A percentile compares a stretch with the other conserved stretches of the same genome.
Conservation (phyloP, 1,140 invertebrate genomes). For the Matsumurasca onukii region DNA sequence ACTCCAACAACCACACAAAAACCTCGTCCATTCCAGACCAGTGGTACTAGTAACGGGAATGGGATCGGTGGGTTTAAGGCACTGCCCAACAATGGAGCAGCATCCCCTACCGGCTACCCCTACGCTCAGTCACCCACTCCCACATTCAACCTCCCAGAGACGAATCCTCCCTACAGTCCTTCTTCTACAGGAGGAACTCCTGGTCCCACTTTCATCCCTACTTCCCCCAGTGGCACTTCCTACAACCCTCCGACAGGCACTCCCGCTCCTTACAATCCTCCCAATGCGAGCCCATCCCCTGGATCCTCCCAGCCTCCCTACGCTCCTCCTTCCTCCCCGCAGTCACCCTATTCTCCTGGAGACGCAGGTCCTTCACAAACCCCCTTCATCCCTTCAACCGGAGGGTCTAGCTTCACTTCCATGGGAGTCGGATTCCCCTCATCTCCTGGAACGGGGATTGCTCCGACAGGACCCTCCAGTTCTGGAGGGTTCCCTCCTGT, state of each 20-base stretch:
- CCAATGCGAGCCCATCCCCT: not conserved
- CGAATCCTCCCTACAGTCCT: slow-evolving; percentile 21
- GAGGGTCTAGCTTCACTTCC: not conserved
- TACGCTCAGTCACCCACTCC: slow-evolving; percentile 28
- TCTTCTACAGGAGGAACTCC: slow-evolving; percentile 8
- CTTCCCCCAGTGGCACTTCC: not conserved
- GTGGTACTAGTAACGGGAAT: not conserved
- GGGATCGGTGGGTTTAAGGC: not conserved
- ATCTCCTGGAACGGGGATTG: not conserved
- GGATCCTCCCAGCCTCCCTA: not conserved
- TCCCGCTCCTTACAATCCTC: not conserved
- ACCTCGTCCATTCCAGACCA: slow-evolving; percentile 36
- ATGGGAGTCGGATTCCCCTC: not conserved
- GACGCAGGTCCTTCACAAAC: not conserved
- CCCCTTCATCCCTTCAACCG: not conserved
- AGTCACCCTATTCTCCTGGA: not conserved
- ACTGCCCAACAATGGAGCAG: not conserved
- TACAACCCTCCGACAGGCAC: slow-evolving; percentile 14
- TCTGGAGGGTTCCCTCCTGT: not conserved
- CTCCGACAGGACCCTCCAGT: not conserved
- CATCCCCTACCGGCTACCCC: slow-evolving; percentile 19
- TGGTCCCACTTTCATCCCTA: not conserved
- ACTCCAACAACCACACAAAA: slow-evolving; percentile 19
- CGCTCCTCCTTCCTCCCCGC: not conserved
- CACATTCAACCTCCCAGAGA: slow-evolving; percentile 22